Evolutionary conservation across 2,888 invertebrate species (phyloP).

Genomic region (Neoascia interrupta): DNA sequence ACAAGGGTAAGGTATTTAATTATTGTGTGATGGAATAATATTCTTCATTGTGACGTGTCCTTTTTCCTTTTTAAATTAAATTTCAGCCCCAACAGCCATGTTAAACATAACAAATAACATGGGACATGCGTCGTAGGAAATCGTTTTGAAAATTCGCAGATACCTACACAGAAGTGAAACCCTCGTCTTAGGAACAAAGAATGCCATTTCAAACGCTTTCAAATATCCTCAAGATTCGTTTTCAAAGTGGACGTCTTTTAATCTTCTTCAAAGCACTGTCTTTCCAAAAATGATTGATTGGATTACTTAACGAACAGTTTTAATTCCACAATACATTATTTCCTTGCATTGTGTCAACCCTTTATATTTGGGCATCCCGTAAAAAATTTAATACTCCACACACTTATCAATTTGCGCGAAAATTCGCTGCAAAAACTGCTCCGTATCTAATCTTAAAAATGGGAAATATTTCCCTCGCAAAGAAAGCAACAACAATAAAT

Average conservation of each 20-base stretch:
- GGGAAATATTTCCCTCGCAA: conserved; percentile 56
- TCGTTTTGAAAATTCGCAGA: conserved; percentile 17
- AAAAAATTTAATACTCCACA: background rate
- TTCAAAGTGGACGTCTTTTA: too few species aligned
- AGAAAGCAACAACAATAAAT: conserved; percentile 44
- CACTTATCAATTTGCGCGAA: background rate
- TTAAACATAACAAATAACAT: conserved; percentile 43
- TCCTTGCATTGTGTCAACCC: background rate
- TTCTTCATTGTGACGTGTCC: conserved; percentile 35
- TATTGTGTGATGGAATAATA: conserved; percentile 16
- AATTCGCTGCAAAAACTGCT: conserved; percentile 12
- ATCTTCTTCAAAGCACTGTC: background rate
- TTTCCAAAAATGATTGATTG: conserved; percentile 20
- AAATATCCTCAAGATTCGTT: too few species aligned
- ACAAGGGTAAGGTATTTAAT: conserved; percentile 28
- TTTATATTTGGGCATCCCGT: background rate
- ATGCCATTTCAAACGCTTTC: too few species aligned
- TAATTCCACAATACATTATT: too few species aligned
- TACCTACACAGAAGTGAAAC: background rate
- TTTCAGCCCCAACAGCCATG: conserved; percentile 19
- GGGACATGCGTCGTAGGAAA: conserved; percentile 27
- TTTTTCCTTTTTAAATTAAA: conserved; percentile 37
- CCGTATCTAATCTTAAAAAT: conserved; percentile 59
- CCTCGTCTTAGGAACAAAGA: background rate
- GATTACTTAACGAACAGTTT: too few species aligned